Conservation (phyloP, 1,140 invertebrate species). For the Telenomus remus region DNA sequence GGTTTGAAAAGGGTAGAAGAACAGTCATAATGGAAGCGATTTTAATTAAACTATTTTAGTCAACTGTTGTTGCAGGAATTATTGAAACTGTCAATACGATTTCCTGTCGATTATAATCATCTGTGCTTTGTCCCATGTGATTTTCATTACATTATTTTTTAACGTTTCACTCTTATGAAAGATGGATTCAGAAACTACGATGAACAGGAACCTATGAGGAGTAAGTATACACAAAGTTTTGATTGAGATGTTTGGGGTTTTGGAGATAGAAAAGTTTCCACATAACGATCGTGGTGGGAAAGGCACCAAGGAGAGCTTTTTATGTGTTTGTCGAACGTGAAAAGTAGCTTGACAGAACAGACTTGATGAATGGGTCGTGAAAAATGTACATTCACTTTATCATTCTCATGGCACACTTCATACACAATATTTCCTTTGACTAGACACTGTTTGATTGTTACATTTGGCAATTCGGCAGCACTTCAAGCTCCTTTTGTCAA, state of each 20-base stretch:
- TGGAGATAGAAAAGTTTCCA: not conserved
- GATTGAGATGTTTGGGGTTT: too few species aligned
- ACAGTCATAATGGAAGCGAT: not conserved
- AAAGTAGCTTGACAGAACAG: slow-evolving; percentile 1
- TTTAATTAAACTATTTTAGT: slow-evolving; percentile 27
- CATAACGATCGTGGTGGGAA: slow-evolving; percentile 32
- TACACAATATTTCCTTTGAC: slow-evolving; percentile 40
- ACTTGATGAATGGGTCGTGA: slow-evolving; percentile 13
- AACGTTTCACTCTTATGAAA: too few species aligned
- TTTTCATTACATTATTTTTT: too few species aligned
- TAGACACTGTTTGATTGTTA: slow-evolving; percentile 71
- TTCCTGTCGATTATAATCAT: too few species aligned
- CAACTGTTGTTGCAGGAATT: not conserved
- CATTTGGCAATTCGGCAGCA: slow-evolving; percentile 71
- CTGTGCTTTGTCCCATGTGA: too few species aligned
- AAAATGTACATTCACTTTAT: slow-evolving; percentile 20
- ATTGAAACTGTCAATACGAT: too few species aligned
- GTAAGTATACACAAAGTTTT: too few species aligned
- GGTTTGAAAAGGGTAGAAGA: not conserved
- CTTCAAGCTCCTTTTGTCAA: slow-evolving; percentile 65
- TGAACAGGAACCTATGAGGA: too few species aligned
- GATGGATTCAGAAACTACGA: too few species aligned
- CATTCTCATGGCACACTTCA: slow-evolving; percentile 25
- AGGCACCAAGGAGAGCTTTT: slow-evolving; percentile 66
- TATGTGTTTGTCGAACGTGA: slow-evolving; percentile 39